Evolutionary conservation across 2,797 vertebrate species (phyloP).

Genomic region (Poliocrania exsul): DNA sequence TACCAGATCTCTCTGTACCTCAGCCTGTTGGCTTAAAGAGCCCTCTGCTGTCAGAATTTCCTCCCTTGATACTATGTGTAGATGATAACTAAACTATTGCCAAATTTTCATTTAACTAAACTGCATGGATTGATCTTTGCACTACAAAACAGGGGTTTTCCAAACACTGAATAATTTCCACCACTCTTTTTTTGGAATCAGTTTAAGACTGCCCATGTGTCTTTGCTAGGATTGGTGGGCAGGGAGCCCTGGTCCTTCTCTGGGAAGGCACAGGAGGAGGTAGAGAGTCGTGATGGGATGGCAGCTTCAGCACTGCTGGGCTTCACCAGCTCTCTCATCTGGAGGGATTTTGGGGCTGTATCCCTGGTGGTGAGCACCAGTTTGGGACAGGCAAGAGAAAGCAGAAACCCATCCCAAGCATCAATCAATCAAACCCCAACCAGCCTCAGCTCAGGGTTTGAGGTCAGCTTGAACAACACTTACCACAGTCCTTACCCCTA

Average conservation of each 20-base stretch:
- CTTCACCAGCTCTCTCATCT: neutral
- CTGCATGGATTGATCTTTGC: neutral
- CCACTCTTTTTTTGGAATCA: neutral
- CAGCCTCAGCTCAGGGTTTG: neutral
- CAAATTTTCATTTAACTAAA: neutral
- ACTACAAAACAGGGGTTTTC: neutral
- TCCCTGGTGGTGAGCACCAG: neutral
- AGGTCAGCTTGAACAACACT: neutral
- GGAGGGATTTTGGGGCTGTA: neutral
- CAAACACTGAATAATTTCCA: neutral
- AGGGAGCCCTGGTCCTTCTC: neutral
- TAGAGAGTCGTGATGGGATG: neutral
- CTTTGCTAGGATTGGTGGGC: neutral
- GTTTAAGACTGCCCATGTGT: neutral
- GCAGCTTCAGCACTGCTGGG: fast-evolving
- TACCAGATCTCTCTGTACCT: neutral
- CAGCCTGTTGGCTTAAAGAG: neutral
- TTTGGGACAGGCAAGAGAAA: neutral
- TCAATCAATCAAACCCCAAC: neutral
- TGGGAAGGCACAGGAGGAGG: neutral
- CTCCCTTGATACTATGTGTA: neutral
- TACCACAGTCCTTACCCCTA: neutral
- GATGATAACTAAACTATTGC: neutral
- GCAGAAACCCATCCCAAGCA: neutral
- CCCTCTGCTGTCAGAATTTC: constrained; percentile 17